Conservation (phyloP, 2,113 vertebrate species). For the Spea multiplicata region DNA sequence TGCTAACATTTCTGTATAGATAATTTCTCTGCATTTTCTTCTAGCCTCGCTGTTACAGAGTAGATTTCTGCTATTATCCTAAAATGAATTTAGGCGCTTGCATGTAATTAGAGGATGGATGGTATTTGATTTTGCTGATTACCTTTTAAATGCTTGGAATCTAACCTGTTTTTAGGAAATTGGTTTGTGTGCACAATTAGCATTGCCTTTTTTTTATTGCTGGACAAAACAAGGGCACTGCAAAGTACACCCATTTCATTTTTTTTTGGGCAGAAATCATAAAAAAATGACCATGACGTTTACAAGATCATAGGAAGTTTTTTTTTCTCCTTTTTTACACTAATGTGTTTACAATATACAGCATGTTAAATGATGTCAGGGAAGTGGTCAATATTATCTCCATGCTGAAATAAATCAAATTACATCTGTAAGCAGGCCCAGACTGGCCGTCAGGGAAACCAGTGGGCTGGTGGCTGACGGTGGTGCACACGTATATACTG, state of each 20-base stretch:
- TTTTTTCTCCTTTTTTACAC: not conserved
- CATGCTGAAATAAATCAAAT: conserved; percentile 30
- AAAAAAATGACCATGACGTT: no score
- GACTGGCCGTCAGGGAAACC: no score
- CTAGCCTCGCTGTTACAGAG: no score
- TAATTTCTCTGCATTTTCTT: no score
- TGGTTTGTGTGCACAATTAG: not conserved
- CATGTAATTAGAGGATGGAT: no score
- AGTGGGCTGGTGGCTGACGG: no score
- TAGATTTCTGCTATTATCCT: no score
- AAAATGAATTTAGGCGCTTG: no score
- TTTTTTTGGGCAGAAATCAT: not conserved
- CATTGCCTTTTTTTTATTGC: not conserved
- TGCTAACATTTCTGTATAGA: no score
- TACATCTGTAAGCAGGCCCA: conserved; percentile 17
- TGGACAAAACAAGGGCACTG: not conserved
- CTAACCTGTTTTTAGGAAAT: not conserved
- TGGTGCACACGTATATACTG: no score
- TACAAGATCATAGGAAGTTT: no score
- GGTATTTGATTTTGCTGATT: no score
- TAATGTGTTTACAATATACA: conserved; percentile 8
- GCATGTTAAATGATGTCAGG: not conserved
- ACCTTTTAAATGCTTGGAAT: not conserved
- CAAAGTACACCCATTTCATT: not conserved
- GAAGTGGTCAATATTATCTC: conserved; percentile 19